Evolutionary conservation across 2,113 vertebrate species (phyloP).

Genomic region (Strix uralensis): DNA sequence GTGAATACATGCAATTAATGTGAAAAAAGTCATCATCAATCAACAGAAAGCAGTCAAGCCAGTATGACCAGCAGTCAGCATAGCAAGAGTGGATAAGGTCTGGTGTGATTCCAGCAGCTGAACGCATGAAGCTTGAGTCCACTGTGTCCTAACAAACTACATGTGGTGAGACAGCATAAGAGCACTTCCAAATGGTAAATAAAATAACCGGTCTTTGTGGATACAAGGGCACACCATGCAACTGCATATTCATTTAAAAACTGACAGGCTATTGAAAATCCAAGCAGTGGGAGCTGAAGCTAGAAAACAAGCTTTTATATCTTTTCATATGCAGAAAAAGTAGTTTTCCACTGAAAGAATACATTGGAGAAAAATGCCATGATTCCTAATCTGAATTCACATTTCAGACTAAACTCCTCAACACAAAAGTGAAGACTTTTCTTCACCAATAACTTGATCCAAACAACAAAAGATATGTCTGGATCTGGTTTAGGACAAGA

Average conservation of each 20-base stretch:
- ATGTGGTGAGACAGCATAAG: background rate
- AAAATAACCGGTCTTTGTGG: background rate
- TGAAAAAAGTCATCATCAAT: background rate
- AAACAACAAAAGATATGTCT: background rate
- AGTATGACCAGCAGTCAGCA: background rate
- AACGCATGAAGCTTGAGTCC: background rate
- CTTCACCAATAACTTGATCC: background rate
- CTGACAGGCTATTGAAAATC: background rate
- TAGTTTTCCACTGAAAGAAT: background rate
- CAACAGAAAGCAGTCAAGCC: background rate
- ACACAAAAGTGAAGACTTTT: background rate
- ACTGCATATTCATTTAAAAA: background rate
- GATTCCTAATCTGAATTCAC: background rate
- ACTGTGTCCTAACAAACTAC: background rate
- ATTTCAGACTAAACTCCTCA: background rate
- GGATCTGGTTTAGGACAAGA: background rate
- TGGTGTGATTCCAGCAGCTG: background rate
- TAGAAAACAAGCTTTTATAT: background rate
- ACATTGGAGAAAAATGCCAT: background rate
- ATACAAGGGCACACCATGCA: background rate
- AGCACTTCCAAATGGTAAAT: background rate
- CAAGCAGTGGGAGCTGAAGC: background rate
- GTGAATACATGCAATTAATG: background rate
- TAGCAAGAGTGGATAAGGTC: background rate
- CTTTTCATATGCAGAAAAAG: background rate